A percentile compares a stretch with the other conserved stretches of the same genome.
Conservation (phyloP, 2,888 invertebrate species). For the Machimus rusticus region DNA sequence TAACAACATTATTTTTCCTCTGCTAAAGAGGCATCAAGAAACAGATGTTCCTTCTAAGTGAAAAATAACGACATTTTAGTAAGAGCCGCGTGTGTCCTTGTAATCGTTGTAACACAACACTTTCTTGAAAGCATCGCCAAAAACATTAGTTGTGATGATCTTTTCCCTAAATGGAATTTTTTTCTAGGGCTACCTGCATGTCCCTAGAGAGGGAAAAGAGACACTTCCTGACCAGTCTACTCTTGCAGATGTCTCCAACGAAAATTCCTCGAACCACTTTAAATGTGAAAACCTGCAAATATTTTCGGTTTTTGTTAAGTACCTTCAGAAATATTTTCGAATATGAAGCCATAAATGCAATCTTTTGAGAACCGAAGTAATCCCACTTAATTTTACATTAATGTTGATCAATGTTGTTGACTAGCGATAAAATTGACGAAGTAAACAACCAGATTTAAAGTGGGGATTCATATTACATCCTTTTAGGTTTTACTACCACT, state of each 20-base stretch:
- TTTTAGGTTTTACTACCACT: background rate
- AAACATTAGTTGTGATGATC: background rate
- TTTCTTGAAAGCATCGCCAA: background rate
- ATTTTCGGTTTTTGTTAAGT: background rate
- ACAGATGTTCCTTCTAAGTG: background rate
- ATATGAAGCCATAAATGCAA: background rate
- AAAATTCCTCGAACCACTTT: conserved; percentile 24
- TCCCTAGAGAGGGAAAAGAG: background rate
- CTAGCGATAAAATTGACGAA: background rate
- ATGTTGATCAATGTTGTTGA: background rate
- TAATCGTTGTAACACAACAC: background rate
- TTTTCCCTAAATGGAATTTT: background rate
- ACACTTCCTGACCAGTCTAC: background rate
- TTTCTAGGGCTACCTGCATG: background rate
- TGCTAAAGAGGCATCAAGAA: background rate
- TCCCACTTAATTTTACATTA: conserved; percentile 33
- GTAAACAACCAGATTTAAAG: background rate
- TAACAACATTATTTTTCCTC: too few species aligned
- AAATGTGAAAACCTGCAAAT: conserved; percentile 19
- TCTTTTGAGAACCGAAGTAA: background rate
- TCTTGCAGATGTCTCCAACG: background rate
- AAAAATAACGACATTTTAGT: background rate
- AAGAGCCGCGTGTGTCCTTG: background rate
- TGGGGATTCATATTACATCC: background rate
- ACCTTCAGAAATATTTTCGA: background rate